Evolutionary conservation across 1,140 invertebrate species (phyloP), one percentile per base, ranked within the genome.

Genomic region (Ceratosolen fusciceps): DNA sequence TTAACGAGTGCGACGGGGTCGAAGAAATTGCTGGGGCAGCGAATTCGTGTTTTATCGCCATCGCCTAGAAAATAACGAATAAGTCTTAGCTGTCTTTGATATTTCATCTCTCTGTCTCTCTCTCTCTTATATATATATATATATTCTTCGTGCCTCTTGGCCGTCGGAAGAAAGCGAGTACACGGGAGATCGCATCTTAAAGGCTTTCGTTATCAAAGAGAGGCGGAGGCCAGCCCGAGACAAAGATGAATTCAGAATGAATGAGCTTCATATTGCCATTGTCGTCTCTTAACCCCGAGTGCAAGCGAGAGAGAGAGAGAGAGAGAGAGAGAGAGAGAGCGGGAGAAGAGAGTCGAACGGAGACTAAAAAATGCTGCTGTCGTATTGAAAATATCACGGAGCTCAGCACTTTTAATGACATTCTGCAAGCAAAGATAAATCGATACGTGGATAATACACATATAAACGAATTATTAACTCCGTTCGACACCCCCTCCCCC

Each of bases 181-280:
- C 10, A 60, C 31, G 58, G 5, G 34, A 29, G 58, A 62, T 62
- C 19, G 58, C 58, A 62, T 62, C 58, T 34, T 4, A 62, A 62
- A 62, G 31, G 10, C 14, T 62, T 62, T 62, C 58, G 19, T 62
- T 62, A 62, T 62, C 58, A 2, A 62, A 62, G n/a, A n/a, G n/a
- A n/a, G 34, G 29, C 19, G 21, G 58, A 62, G n/a, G 12, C 29
- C 34, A 34, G 16, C 29, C 58, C 0, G 14, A 62, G 29, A 62
- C 58, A 62, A 62, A 62, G 29, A 29, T 62, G 16, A 62, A 29
- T n/a, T 34, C 26, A 7, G 29, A 62, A 29, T 4, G 3, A 19
- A 12, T 19, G 29, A 5, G 34, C 29, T 62, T 19, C 10, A 62
- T 62, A 62, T 34, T 34, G 29, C 34, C 58, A 21, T 31, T 60